Evolutionary conservation across 2,113 vertebrate genomes (phyloP).

Genomic region (Colaptes auratus): DNA sequence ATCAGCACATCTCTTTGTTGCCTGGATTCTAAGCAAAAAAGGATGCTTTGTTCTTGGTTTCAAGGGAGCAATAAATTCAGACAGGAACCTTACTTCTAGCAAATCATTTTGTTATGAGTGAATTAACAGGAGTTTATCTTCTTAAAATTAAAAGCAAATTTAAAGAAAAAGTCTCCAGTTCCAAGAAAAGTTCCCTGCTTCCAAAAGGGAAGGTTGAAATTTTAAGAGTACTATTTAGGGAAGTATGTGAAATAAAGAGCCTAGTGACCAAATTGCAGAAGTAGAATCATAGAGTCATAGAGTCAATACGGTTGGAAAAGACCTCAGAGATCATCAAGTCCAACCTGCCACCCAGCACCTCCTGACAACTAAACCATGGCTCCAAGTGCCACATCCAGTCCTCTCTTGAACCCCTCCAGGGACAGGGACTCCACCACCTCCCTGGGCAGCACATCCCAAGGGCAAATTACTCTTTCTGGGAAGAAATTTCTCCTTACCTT

Average conservation of each 20-base stretch:
- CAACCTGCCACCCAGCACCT: too few species aligned
- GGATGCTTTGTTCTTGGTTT: background rate
- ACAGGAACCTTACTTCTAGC: background rate
- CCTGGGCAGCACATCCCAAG: too few species aligned
- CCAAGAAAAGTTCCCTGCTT: too few species aligned
- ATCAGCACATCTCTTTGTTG: background rate
- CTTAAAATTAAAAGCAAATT: slow-evolving; percentile 3
- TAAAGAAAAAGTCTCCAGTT: background rate
- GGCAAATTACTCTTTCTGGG: too few species aligned
- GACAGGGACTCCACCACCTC: too few species aligned
- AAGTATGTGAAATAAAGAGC: background rate
- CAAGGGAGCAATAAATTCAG: background rate
- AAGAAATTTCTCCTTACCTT: too few species aligned
- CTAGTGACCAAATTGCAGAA: background rate
- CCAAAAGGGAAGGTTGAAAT: background rate
- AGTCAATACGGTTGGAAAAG: too few species aligned
- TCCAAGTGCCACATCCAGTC: too few species aligned
- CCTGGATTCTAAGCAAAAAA: background rate
- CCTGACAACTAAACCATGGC: too few species aligned
- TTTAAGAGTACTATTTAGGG: background rate
- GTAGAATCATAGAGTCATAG: too few species aligned
- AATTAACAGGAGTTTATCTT: background rate
- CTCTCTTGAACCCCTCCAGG: too few species aligned
- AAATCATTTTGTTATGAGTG: background rate
- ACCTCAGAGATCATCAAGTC: too few species aligned